Base-by-base conservation (phyloP, 2,797 vertebrate genomes). In the Babyrousa celebensis region DNA sequence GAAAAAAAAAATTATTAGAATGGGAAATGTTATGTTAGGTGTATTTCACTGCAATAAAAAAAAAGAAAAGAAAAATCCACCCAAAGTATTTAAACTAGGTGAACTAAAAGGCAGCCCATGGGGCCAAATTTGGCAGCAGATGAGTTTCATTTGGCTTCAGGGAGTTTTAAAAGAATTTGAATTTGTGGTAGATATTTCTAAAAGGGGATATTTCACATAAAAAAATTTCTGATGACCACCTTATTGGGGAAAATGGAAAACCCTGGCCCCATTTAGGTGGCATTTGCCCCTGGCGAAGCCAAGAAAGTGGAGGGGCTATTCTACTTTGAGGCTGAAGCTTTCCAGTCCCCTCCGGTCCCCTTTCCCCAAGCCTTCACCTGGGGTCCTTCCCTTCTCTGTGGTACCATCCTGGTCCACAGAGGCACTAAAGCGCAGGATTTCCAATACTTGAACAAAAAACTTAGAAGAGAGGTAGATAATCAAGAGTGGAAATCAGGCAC, bases 41-140 rank as follows among this genome's bases (percentile, higher is more conserved):
- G 12, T 70, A 71, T 72, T 48, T 89, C 68, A 83, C 74, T 75
- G 18, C 20, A 88, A 91, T 65, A 71, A 62, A 89, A 93, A 90
- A 54, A 58, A 83, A 82, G 9, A 48, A 48, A 48, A 48, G 18
- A 74, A 71, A 11, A 63, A 60, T 71, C 36, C 82, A 40, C 48
- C 25, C 27, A 82, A 77, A 18, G 23, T 63, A 4, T 48, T 0
- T 52, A 56, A 92, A 85, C 32, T 11, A 56, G 4, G 65, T 72
- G 36, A 78, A 29, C 6, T 29, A 43, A 68, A 65, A 75, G 40
- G 43, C 12, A 75, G 40, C 48, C 65, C 17, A 12, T 32, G 5
- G 29, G 43, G 36, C 10, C 84, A 79, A 18, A 74, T 74, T n/a
- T 85, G 68, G 40, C 60, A 10, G 4, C n/a, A 36, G 48, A 16